Percentiles rank a stretch among this genome's conserved stretches.
Evolutionary conservation across 2,113 vertebrate species (phyloP).

Genomic region (Corythornis vintsioides): DNA sequence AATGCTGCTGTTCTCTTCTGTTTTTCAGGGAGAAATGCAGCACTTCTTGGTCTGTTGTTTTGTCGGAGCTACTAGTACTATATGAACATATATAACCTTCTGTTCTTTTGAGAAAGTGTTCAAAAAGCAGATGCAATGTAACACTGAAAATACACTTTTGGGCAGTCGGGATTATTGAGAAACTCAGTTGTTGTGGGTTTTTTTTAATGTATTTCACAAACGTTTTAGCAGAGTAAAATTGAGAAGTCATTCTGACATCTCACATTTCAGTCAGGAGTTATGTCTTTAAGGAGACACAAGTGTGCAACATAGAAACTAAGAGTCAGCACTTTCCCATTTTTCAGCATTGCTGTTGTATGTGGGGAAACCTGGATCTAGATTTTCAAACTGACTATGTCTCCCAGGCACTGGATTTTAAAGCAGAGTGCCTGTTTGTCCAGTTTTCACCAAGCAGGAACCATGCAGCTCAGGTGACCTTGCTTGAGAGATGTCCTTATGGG

Average conservation of each 20-base stretch:
- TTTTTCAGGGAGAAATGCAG: not conserved
- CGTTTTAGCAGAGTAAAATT: not conserved
- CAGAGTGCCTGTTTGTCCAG: not conserved
- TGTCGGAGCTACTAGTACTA: not conserved
- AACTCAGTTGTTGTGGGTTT: not conserved
- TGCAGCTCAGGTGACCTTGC: not conserved
- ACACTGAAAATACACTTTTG: not conserved
- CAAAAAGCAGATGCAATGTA: not conserved
- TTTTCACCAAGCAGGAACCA: not conserved
- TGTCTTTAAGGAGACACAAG: rapidly evolving
- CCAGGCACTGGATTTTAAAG: not conserved
- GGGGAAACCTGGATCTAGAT: not conserved
- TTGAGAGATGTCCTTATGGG: not conserved
- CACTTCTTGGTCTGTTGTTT: not conserved
- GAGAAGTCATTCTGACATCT: not conserved
- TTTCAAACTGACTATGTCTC: not conserved
- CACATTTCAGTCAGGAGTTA: not conserved
- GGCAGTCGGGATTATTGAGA: not conserved
- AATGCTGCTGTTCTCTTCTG: not conserved
- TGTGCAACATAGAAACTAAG: not conserved
- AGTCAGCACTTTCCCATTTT: not conserved
- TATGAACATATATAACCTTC: not conserved
- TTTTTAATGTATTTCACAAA: not conserved
- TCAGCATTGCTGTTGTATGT: not conserved
- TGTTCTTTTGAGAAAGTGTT: not conserved